These are phyloP conservation scores for Panorpa germanica DNA, from an alignment of 2,888 invertebrate genomes.

Conservation along the genomic window DNA sequence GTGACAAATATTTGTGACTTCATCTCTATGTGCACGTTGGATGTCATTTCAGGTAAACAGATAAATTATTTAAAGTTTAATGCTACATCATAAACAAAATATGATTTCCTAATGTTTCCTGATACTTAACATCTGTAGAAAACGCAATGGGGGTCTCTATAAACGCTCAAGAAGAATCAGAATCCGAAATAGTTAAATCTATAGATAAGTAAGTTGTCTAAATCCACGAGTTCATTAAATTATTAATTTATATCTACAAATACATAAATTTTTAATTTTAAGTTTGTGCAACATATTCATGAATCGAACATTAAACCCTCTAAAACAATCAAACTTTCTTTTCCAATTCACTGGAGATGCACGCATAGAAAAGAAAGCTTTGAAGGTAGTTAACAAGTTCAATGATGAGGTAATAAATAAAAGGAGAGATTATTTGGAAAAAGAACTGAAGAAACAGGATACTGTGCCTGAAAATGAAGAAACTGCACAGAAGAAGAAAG, in stretches of 20 bases:
- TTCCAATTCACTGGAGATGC: conserved; percentile 34
- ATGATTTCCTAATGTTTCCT: no score
- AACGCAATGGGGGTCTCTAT: conserved; percentile 68
- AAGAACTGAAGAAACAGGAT: conserved; percentile 12
- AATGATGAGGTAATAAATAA: conserved; percentile 33
- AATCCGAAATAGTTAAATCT: conserved; percentile 52
- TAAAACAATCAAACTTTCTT: no score
- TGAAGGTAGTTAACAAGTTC: conserved; percentile 30
- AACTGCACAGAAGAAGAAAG: conserved; percentile 37
- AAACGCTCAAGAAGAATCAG: conserved; percentile 48
- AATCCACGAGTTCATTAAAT: no score
- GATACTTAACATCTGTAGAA: conserved; percentile 31
- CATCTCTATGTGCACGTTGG: conserved; percentile 36
- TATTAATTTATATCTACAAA: no score
- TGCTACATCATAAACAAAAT: no score
- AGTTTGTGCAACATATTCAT: conserved; percentile 14
- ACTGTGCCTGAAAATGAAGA: no score
- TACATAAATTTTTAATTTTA: neutral
- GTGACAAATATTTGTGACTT: conserved; percentile 38
- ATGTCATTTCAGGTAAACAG: conserved; percentile 37
- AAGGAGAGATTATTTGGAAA: conserved; percentile 21
- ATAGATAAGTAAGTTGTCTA: conserved; percentile 58
- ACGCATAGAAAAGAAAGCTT: conserved; percentile 27
- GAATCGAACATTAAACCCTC: conserved; percentile 22
- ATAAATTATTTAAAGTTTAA: no score